Conservation (phyloP, 2,797 vertebrate species). For the Vireo griseus region DNA sequence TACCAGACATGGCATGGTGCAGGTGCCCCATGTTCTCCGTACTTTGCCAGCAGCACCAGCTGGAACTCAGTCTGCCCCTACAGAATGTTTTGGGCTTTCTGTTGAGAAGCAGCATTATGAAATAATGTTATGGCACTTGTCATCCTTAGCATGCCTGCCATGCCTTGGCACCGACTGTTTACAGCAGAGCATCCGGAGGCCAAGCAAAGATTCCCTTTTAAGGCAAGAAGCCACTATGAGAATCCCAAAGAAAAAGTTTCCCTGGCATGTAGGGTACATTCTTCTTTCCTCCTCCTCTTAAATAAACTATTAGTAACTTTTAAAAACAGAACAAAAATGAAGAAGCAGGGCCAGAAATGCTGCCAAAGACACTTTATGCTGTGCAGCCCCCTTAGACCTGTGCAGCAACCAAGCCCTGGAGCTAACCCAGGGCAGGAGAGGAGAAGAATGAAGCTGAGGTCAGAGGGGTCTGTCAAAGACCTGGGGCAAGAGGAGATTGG, state of each 20-base stretch:
- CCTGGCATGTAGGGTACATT: constrained; percentile 66
- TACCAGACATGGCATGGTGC: not conserved
- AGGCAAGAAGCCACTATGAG: constrained; percentile 70
- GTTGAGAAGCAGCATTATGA: constrained; percentile 20
- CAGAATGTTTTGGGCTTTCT: constrained; percentile 10
- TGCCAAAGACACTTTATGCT: constrained; percentile 32
- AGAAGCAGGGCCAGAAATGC: constrained; percentile 10
- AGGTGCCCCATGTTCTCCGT: not conserved
- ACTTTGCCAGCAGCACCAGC: not conserved
- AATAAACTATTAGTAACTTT: constrained; percentile 67
- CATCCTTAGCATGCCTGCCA: constrained; percentile 52
- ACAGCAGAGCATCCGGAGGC: constrained; percentile 39
- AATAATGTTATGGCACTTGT: constrained; percentile 55
- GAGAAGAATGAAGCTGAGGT: not conserved
- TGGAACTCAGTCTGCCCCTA: not conserved
- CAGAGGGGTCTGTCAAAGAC: not conserved
- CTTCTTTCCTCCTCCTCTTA: constrained; percentile 68
- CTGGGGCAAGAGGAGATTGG: not conserved
- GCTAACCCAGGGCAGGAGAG: not conserved
- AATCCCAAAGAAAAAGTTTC: constrained; percentile 65
- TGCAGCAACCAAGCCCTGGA: not conserved
- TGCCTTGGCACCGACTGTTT: constrained; percentile 54
- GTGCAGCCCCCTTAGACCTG: not conserved
- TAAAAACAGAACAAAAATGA: constrained; percentile 65
- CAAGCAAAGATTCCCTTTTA: constrained; percentile 72